phyloP scores from a whole-genome alignment of 2,888 invertebrate genomes.

The Leucania comma region DNA sequence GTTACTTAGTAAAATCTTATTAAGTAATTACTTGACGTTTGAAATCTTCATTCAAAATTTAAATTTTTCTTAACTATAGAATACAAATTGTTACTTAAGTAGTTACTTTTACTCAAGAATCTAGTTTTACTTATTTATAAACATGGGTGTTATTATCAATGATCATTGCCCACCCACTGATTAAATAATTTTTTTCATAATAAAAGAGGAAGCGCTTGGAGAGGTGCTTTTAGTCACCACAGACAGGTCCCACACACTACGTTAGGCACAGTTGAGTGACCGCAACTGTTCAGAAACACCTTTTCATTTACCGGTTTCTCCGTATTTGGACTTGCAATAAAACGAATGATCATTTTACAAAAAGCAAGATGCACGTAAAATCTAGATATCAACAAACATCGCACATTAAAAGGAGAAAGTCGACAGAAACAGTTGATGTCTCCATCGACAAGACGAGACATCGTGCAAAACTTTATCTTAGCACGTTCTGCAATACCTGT shows the following conservation, averaged over 20 bases:
- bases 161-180: no score
- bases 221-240: background rate
- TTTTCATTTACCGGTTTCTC: conserved; percentile 18
- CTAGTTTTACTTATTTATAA: no score
- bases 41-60: no score
- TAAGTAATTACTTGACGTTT: no score
- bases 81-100: no score
- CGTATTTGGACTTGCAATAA: conserved; percentile 11
- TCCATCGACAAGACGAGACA: conserved; percentile 49
- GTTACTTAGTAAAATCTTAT: no score
- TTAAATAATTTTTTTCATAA: background rate
- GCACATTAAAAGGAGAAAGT: conserved; percentile 60
- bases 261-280: conserved; percentile 8
- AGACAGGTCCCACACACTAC: background rate
- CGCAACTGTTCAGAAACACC: conserved; percentile 1
- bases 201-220: background rate
- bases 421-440: conserved; percentile 40
- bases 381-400: conserved; percentile 34
- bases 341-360: conserved; percentile 25
- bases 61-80: no score
- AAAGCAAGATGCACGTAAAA: conserved; percentile 13
- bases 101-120: no score
- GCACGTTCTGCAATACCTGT: conserved; percentile 20
- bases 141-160: no score
- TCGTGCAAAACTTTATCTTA: conserved; percentile 40